These are phyloP conservation scores for Lerista edwardsae DNA, from an alignment of 2,797 vertebrate genomes.

Conservation along the genomic window DNA sequence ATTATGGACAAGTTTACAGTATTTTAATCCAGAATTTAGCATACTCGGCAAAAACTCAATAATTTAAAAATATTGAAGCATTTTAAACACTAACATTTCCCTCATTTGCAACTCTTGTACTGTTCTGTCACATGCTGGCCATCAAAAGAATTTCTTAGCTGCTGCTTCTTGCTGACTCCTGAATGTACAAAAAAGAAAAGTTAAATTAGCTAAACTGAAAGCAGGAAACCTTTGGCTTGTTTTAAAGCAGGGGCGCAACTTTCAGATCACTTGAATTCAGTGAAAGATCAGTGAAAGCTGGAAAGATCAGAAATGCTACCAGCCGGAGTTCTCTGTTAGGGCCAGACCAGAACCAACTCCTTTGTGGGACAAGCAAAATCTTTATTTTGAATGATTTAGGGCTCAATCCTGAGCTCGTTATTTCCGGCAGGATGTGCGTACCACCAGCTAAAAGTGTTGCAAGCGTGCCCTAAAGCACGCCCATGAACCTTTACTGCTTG, in stretches of 20 bases:
- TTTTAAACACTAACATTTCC: constrained; percentile 78
- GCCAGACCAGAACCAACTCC: too few species aligned
- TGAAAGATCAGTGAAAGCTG: too few species aligned
- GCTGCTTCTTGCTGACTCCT: constrained; percentile 99
- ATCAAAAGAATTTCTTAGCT: constrained; percentile 99
- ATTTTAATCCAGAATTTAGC: constrained; percentile 60
- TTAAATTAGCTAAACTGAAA: not conserved
- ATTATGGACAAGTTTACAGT: constrained; percentile 49
- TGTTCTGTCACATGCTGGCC: constrained; percentile 67
- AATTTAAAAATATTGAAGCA: constrained; percentile 87
- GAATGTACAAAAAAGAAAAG: constrained; percentile 41
- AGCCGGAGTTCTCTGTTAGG: not conserved
- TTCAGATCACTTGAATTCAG: not conserved
- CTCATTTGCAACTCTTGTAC: constrained; percentile 74
- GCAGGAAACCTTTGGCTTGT: not conserved
- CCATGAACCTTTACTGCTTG: too few species aligned
- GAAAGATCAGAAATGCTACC: not conserved
- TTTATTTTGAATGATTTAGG: too few species aligned
- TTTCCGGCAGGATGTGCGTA: too few species aligned
- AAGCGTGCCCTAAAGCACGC: too few species aligned
- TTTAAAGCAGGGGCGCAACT: not conserved
- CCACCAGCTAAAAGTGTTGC: too few species aligned
- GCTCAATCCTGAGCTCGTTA: too few species aligned
- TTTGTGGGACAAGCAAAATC: too few species aligned
- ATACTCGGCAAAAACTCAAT: constrained; percentile 79